Evolutionary conservation across 2,888 invertebrate species (phyloP).

Genomic region (Tinea trinotella): DNA sequence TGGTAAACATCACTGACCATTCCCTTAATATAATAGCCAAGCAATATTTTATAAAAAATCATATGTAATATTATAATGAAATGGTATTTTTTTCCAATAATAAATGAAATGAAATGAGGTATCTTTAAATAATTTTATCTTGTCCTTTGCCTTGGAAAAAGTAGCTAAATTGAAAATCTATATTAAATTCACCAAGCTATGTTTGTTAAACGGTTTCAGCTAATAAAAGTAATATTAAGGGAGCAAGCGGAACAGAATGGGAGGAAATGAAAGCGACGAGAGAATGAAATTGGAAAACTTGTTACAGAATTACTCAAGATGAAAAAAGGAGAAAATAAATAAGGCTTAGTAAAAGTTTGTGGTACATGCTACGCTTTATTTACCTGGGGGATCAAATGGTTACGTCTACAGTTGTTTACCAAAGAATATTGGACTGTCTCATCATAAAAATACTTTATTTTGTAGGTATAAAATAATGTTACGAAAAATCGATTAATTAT

Average conservation of each 20-base stretch:
- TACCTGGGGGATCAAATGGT: conserved; percentile 17
- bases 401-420: neutral
- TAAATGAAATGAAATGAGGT: too few species aligned
- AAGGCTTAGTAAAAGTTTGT: conserved; percentile 52
- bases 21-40: neutral
- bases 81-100: too few species aligned
- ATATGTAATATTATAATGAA: too few species aligned
- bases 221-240: conserved; percentile 69
- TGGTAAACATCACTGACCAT: conserved; percentile 34
- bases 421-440: neutral
- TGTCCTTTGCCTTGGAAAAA: too few species aligned
- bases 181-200: conserved; percentile 62
- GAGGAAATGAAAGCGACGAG: conserved; percentile 68
- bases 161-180: conserved; percentile 28
- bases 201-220: conserved; percentile 67
- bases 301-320: conserved; percentile 63
- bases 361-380: conserved; percentile 28
- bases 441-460: neutral
- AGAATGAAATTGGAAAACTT: conserved; percentile 72
- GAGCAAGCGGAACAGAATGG: conserved; percentile 45
- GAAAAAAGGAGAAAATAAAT: conserved; percentile 59
- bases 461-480: neutral
- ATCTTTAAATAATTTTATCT: too few species aligned
- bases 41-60: neutral
- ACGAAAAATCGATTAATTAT: neutral